Base-by-base conservation (phyloP, 2,113 vertebrate species). In the Benitochromis conjunctus region DNA sequence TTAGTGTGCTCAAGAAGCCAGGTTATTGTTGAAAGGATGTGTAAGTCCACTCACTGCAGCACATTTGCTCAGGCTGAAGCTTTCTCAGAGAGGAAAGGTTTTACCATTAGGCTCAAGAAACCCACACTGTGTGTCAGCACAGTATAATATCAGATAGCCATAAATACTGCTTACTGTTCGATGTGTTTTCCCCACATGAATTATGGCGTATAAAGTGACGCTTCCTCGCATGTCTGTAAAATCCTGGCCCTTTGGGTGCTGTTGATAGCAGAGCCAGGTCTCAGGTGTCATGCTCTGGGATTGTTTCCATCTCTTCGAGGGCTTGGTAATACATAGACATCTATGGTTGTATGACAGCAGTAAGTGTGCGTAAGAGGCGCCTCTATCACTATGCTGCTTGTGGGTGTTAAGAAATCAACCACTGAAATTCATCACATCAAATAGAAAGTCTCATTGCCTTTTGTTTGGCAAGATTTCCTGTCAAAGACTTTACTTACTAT, bases 21-120 rank as follows among this genome's bases (percentile, higher is more conserved):
- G 87, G 80, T 90, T 92, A 87, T 87, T 90, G 92, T 88, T 87
- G 79, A 91, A 82, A 88, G 24, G 64, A 86, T 82, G 66, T 82
- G 57, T 48, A 82, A 66, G 60, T 83, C 64, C 86, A 9, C 78
- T 90, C 81, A 26, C 21, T 79, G 36, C 81, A 43, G 79, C 12
- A 41, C 71, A n/a, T 62, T 88, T 13, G 78, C 79, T 81, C 34
- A 36, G 53, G 43, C 57, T 31, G 54, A 79, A 64, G 54, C 56
- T 64, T 81, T 87, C 84, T 88, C 24, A 41, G 18, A 89, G 57
- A 89, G 66, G 60, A 81, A 80, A 81, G 83, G 66, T 87, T 88
- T 85, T 69, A 66, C 78, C 79, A 89, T 89, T 88, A 85, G 46
- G 14, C 58, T 87, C 29, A 46, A 81, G 81, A 87, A 89, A 80